A percentile compares a stretch with the other conserved stretches of the same genome.
Conservation (phyloP, 92 coral and sea anemone genomes). For the Epizoanthus stellaris region DNA sequence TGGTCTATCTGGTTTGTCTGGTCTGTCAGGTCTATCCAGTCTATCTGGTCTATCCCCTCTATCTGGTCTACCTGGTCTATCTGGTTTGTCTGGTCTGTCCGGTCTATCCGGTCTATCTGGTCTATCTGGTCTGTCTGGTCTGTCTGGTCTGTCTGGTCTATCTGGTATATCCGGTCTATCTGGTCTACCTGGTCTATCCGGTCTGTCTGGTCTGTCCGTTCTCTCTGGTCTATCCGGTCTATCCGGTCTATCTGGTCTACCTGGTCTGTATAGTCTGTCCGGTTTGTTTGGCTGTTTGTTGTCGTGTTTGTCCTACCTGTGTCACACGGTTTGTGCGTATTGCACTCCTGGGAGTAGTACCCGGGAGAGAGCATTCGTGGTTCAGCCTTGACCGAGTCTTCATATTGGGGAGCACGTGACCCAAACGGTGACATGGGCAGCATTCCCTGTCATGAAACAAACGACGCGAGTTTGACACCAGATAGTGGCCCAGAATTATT, state of each 20-base stretch:
- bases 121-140: too few species aligned
- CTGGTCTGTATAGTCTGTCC: conserved; percentile 6
- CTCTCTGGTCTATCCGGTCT: neutral
- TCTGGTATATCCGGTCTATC: too few species aligned
- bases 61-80: too few species aligned
- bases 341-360: conserved; percentile 97
- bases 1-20: too few species aligned
- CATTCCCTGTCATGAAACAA: conserved; percentile 10
- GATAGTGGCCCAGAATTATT: too few species aligned
- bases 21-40: too few species aligned
- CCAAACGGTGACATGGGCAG: conserved; percentile 40
- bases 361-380: conserved; percentile 97
- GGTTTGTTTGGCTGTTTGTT: neutral
- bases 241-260: neutral
- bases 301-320: conserved; percentile 50
- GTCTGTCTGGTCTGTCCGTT: neutral
- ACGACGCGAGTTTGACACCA: neutral
- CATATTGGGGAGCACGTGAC: conserved; percentile 48
- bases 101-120: too few species aligned
- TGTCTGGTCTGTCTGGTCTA: too few species aligned
- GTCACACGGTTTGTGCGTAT: conserved; percentile 97
- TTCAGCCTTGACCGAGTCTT: neutral
- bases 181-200: too few species aligned
- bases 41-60: too few species aligned
- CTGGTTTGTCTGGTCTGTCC: too few species aligned